phyloP scores from a whole-genome alignment of 2,113 vertebrate genomes.

The Nerophis lumbriciformis region DNA sequence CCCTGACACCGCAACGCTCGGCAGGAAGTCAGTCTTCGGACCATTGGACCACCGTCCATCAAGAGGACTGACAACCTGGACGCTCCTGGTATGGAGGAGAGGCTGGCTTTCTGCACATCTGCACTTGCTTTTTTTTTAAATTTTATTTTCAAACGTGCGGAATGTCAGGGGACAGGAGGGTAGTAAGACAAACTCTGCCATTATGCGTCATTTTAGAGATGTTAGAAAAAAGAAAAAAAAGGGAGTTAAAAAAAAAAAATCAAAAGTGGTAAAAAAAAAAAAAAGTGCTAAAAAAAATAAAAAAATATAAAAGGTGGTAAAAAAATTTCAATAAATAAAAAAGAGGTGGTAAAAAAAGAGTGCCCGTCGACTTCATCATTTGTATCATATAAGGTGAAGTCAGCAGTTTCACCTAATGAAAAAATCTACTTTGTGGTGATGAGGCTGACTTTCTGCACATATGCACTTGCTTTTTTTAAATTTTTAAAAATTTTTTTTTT shows the following conservation, averaged over 20 bases:
- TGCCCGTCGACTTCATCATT: conserved; percentile 69
- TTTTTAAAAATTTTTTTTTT: too few species aligned
- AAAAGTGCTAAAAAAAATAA: too few species aligned
- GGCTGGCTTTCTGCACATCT: conserved; percentile 9
- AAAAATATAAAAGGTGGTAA: too few species aligned
- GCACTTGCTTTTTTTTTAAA: too few species aligned
- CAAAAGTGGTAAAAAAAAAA: too few species aligned
- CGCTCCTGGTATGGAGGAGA: conserved; percentile 22
- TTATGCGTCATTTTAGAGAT: conserved; percentile 46
- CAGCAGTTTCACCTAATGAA: conserved; percentile 70
- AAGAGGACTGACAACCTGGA: conserved; percentile 17
- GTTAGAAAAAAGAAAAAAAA: too few species aligned
- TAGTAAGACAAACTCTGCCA: conserved; percentile 30
- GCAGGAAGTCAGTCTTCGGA: conserved; percentile 31
- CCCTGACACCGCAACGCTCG: conserved; percentile 37
- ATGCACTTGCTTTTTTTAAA: too few species aligned
- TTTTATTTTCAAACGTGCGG: conserved; percentile 44
- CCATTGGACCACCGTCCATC: conserved; percentile 30
- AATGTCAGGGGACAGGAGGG: conserved; percentile 28
- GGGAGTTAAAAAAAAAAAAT: too few species aligned
- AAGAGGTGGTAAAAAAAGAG: conserved; percentile 37
- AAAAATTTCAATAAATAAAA: too few species aligned
- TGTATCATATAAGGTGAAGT: conserved; percentile 67
- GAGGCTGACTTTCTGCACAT: conserved; percentile 14
- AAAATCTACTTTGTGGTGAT: conserved; percentile 64